Base-by-base conservation (phyloP, 2,797 vertebrate species). In the Coccyzus lansbergi region DNA sequence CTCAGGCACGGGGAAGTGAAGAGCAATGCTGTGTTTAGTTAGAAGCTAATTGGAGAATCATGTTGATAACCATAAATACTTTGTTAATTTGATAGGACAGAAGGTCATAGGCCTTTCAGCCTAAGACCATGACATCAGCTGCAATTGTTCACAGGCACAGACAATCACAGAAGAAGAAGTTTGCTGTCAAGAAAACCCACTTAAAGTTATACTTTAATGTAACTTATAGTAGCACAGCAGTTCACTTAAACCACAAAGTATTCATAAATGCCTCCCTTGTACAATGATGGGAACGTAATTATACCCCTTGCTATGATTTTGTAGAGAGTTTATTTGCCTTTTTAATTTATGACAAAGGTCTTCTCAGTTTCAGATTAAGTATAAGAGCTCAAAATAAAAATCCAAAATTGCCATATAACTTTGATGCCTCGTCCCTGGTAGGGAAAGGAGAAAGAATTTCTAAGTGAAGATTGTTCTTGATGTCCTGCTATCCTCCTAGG, bases 221-320 rank as follows among this genome's bases (percentile, higher is more conserved):
- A 83, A 76, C 12, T 22, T 48, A 48, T 6, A 48, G 46, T 48
- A 75, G 15, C 25, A 62, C 18, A 60, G 31, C 38, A 78, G 12
- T 33, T 93, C 9, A 40, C 51, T 91, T 68, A 92, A 94, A 90
- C 24, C 53, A 81, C 69, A 70, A 91, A 75, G 11, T 63, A 78
- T 46, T 58, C 58, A 75, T 71, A 89, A 95, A 83, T 48, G 31
- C 16, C 36, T 90, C n/a, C n/a, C 21, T 31, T 44, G 42, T 36
- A 76, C 14, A 55, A 49, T 29, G 58, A 81, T 62, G 17, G n/a
- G n/a, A 81, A 78, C 68, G 55, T 78, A 91, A 91, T 91, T 58
- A 83, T 51, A 87, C 4, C 8, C 26, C 78, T 87, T 80, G 16
- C 19, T 78, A 31, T 33, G 6, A 28, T 84, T 86, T 67, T 86